Percentiles rank a stretch among this genome's conserved stretches.
phyloP scores from a whole-genome alignment of 23 tunicate genomes.

The Halocynthia aurantium region DNA sequence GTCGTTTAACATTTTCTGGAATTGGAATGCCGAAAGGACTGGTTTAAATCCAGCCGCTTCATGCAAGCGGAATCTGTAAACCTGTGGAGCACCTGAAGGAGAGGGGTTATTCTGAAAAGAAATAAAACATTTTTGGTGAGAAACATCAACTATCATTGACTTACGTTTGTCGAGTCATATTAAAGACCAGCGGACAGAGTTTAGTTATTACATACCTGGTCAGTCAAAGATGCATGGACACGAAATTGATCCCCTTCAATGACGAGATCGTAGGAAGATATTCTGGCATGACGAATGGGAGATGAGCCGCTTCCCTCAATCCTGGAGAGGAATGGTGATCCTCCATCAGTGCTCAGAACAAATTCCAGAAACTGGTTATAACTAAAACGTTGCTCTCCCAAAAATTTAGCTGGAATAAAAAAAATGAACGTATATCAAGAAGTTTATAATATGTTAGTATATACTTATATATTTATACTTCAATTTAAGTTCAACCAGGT shows the following conservation, averaged over 20 bases:
- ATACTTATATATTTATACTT: neutral
- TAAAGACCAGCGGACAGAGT: too few species aligned
- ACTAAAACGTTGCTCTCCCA: slow-evolving; percentile 68
- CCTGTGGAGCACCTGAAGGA: slow-evolving; percentile 35
- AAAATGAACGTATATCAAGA: too few species aligned
- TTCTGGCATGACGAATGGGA: neutral
- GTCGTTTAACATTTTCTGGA: slow-evolving; percentile 78
- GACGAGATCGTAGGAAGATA: slow-evolving; percentile 52
- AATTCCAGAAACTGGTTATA: slow-evolving; percentile 91
- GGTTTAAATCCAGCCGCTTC: slow-evolving; percentile 86
- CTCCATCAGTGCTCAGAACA: slow-evolving; percentile 46
- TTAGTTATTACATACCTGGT: slow-evolving; percentile 38
- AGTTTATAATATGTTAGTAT: too few species aligned
- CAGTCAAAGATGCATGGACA: slow-evolving; percentile 49
- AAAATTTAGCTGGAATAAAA: slow-evolving; percentile 38
- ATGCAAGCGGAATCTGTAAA: slow-evolving; percentile 76
- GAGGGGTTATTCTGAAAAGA: slow-evolving; percentile 42
- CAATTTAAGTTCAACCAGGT: neutral
- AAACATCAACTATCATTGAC: too few species aligned
- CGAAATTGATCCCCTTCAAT: slow-evolving; percentile 44
- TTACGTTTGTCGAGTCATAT: too few species aligned
- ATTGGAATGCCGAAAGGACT: slow-evolving; percentile 45
- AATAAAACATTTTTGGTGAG: too few species aligned
- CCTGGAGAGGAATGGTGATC: neutral
- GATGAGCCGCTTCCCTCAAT: slow-evolving; percentile 30